Base-by-base conservation (phyloP, 2,888 invertebrate species). In the Ceraclea dissimilis region DNA sequence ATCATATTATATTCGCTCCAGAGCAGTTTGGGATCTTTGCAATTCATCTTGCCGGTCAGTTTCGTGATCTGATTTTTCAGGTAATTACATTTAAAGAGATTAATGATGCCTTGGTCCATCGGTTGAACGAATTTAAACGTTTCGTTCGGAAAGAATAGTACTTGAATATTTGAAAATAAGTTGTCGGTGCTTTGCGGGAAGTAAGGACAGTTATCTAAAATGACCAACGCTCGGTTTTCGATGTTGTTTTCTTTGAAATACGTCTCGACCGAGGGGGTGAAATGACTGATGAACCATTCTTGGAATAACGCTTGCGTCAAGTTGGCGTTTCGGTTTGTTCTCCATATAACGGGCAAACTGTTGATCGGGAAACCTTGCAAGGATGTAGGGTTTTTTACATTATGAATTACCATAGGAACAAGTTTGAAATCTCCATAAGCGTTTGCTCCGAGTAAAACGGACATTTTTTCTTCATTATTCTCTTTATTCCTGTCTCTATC, bases 381-480 rank as follows among this genome's bases (percentile, higher is more conserved):
- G 51, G 65, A 64, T 54, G 63, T 62, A 51, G 68, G 69, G 65
- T 67, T 69, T 61, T 65, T 65, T 19, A 64, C 64, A 31, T 63
- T 61, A 63, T 69, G 66, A 48, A 69, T 62, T 22, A 70, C 61
- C 50, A 70, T 60, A 33, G 69, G 69, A 64, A 69, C 69, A 54
- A 68, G 54, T 62, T 68, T 67, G 48, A 64, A 64, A 63, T 66
- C 66, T 51, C 68, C 69, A 31, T 59, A 61, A 21, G 66, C 66
- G 64, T 69, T 70, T 18, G 63, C 65, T 57, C 66, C 63, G 20
- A 67, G 59, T 16, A 67, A 60, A 19, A 68, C 59, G n/a, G 64
- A 64, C 10, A 67, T 57, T 46, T 64, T 60, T 33, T 60, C 54
- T 44, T 62, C 57, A 48, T 6, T 44, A 56, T 47, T 21, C 56